Evolutionary conservation across 2,113 vertebrate genomes (phyloP).

Genomic region (Salvelinus fontinalis): DNA sequence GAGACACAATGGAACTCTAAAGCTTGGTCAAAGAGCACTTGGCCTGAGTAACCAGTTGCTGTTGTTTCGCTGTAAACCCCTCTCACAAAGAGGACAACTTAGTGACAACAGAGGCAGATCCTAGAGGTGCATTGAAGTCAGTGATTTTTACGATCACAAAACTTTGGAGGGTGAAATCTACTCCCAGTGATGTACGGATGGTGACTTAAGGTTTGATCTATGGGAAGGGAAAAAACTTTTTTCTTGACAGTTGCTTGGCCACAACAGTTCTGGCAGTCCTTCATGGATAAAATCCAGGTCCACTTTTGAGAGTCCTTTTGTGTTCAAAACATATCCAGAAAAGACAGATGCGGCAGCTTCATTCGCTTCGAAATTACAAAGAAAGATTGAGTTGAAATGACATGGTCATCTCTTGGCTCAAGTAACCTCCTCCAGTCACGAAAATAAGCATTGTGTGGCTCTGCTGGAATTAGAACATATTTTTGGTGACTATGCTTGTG

Average conservation of each 20-base stretch:
- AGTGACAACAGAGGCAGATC: background rate
- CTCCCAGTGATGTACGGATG: slow-evolving; percentile 12
- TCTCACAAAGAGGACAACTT: background rate
- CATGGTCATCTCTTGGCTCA: slow-evolving; percentile 27
- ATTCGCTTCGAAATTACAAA: slow-evolving; percentile 18
- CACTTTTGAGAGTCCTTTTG: slow-evolving; percentile 25
- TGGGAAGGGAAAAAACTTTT: slow-evolving; percentile 26
- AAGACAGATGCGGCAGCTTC: background rate
- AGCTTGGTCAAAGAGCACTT: background rate
- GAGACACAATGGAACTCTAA: background rate
- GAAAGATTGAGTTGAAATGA: slow-evolving; percentile 5
- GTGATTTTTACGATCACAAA: slow-evolving; percentile 13
- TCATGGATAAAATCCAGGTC: slow-evolving; percentile 10
- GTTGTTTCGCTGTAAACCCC: background rate
- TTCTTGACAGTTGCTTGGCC: slow-evolving; percentile 23
- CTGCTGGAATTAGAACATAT: slow-evolving; percentile 28
- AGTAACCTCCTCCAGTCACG: slow-evolving; percentile 23
- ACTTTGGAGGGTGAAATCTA: slow-evolving; percentile 30
- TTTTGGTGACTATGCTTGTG: slow-evolving; percentile 30
- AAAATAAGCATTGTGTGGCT: slow-evolving; percentile 6
- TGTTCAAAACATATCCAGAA: slow-evolving; percentile 7
- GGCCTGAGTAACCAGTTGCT: background rate
- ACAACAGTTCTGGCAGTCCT: slow-evolving; percentile 18
- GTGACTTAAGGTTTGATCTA: background rate
- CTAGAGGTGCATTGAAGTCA: background rate